These are phyloP conservation scores for Amiota mariae DNA, from an alignment of 2,888 invertebrate species.

Conservation along the genomic window DNA sequence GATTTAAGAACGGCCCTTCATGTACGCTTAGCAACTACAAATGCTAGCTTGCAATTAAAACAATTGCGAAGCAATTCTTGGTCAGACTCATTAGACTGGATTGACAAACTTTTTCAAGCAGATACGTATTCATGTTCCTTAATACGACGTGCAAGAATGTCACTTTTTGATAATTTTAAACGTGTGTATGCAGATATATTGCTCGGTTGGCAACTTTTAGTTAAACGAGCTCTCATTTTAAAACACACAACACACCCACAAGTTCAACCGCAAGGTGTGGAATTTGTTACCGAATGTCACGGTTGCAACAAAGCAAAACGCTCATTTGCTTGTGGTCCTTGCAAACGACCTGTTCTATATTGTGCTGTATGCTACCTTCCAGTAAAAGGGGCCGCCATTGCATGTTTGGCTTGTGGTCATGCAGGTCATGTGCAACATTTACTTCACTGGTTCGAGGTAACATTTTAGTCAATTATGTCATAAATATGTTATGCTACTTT, in stretches of 20 bases:
- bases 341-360: conserved; percentile 83
- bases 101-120: conserved; percentile 55
- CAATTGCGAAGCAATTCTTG: conserved; percentile 88
- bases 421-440: conserved; percentile 92
- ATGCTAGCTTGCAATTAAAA: conserved; percentile 81
- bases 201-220: conserved; percentile 87
- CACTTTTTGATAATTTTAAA: conserved; percentile 86
- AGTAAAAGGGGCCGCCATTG: conserved; percentile 88
- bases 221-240: conserved; percentile 84
- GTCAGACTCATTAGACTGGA: conserved; percentile 85
- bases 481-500: neutral
- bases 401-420: conserved; percentile 93
- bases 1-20: conserved; percentile 80
- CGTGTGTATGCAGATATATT: conserved; percentile 91
- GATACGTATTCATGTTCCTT: conserved; percentile 66
- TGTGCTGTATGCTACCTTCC: conserved; percentile 90
- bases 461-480: conserved; percentile 6
- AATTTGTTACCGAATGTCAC: conserved; percentile 83
- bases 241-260: conserved; percentile 76
- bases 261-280: conserved; percentile 79
- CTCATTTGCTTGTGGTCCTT: conserved; percentile 81
- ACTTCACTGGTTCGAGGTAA: conserved; percentile 83
- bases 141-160: conserved; percentile 69
- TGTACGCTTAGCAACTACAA: conserved; percentile 72
- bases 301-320: conserved; percentile 80